These are phyloP conservation scores for Frankliniella intonsa DNA, from an alignment of 2,888 invertebrate species.

Conservation along the genomic window DNA sequence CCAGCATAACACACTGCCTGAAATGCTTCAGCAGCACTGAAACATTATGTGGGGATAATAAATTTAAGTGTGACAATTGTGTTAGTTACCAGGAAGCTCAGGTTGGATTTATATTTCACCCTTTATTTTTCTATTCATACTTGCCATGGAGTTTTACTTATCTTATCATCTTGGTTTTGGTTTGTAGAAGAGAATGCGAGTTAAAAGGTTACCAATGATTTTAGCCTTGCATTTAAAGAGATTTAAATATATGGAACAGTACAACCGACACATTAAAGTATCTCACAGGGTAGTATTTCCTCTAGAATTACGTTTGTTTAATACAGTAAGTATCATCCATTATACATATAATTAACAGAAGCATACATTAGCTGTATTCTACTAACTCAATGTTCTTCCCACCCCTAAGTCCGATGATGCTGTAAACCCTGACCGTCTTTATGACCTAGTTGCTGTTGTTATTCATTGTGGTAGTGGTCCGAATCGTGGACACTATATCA, in stretches of 20 bases:
- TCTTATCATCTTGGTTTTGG: constrained; percentile 35
- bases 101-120: constrained; percentile 43
- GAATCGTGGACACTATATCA: constrained; percentile 99
- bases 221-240: constrained; percentile 95
- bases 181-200: constrained; percentile 82
- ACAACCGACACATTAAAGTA: constrained; percentile 97
- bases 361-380: constrained; percentile 28
- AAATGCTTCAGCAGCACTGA: constrained; percentile 98
- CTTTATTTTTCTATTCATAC: not conserved
- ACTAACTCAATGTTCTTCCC: constrained; percentile 30
- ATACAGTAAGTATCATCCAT: constrained; percentile 67
- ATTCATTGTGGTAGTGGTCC: constrained; percentile 99
- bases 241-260: constrained; percentile 97
- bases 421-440: constrained; percentile 94
- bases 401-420: constrained; percentile 88
- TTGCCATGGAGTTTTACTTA: not conserved
- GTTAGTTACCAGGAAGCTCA: constrained; percentile 99
- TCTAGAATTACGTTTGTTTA: constrained; percentile 92
- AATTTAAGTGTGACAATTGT: constrained; percentile 99
- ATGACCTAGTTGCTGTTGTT: constrained; percentile 98
- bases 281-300: constrained; percentile 99
- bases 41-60: constrained; percentile 97
- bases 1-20: constrained; percentile 96
- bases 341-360: constrained; percentile 31
- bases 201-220: constrained; percentile 97